Base-by-base conservation (phyloP, 2,797 vertebrate species). In the Sebastes baramenuke region DNA sequence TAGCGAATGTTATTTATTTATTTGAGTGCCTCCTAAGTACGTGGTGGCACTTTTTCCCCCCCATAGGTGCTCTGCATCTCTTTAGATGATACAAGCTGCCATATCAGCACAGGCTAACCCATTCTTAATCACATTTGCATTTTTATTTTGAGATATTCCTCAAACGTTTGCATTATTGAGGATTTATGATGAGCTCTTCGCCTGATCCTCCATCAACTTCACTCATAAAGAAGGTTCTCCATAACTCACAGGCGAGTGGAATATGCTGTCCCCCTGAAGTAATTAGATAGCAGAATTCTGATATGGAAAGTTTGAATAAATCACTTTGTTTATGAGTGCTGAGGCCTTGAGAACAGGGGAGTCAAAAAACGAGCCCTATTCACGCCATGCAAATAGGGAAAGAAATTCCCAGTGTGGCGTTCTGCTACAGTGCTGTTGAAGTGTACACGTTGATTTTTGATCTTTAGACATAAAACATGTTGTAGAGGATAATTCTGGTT, bases 91-190 rank as follows among this genome's bases (percentile, higher is more conserved):
- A 95, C 93, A 94, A 95, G 95, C 94, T 95, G 94, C 95, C 94
- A 94, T 95, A 95, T 96, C 95, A 95, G 95, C 93, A 96, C 92
- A 92, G 95, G 93, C 94, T 95, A 96, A 96, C 95, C 92, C 91
- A 91, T 92, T 93, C 95, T 95, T 95, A 96, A 96, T 95, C 94
- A 95, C 95, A 96, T 96, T 96, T 95, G 95, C 95, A 96, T 96
- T 96, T 96, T 96, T 95, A 96, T 96, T 94, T 95, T 94, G 93
- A 95, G 95, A 95, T 93, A 95, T 95, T 95, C 95, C 93, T 95
- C 95, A 96, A 95, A 95, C 95, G 93, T 95, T 96, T 96, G 95
- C 95, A 95, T 96, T 96, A 95, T 94, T 95, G 93, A 95, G 95
- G 95, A 96, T 96, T 96, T 96, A 96, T 96, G 95, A 94, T 88